These are phyloP conservation scores for Odontomachus brunneus DNA, from an alignment of 1,140 invertebrate species.

Conservation along the genomic window DNA sequence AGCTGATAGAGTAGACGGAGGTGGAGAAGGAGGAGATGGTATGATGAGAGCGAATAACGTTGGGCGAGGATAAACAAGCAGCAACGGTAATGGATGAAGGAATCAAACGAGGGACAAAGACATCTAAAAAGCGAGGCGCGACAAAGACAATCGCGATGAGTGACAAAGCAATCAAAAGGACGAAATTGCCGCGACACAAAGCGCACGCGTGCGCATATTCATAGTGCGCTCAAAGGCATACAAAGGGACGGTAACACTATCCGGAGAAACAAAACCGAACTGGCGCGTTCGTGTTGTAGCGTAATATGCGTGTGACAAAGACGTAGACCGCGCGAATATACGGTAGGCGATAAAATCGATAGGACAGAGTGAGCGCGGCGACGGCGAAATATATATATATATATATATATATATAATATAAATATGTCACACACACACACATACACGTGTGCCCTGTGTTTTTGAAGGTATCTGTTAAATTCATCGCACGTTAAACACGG, in stretches of 20 bases:
- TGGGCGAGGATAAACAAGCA: conserved; percentile 9
- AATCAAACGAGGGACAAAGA: conserved; percentile 6
- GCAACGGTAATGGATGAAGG: conserved; percentile 2
- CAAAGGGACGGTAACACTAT: conserved; percentile 35
- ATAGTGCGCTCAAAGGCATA: neutral
- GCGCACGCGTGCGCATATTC: conserved; percentile 11
- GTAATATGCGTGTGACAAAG: conserved; percentile 23
- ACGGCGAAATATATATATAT: conserved; percentile 25
- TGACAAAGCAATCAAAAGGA: conserved; percentile 39
- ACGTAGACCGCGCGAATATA: conserved; percentile 19
- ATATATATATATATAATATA: too few species aligned
- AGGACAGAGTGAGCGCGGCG: neutral
- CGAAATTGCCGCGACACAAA: conserved; percentile 34
- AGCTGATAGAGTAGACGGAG: too few species aligned
- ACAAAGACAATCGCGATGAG: conserved; percentile 31
- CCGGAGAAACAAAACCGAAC: conserved; percentile 16
- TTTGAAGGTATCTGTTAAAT: conserved; percentile 27
- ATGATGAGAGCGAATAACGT: neutral
- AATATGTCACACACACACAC: too few species aligned
- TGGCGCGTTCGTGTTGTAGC: neutral
- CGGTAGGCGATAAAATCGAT: conserved; percentile 44
- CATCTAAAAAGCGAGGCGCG: conserved; percentile 9
- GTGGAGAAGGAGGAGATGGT: neutral
- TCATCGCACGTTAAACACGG: conserved; percentile 12
- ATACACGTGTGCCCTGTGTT: neutral